Evolutionary conservation across 2,888 invertebrate genomes (phyloP).

Genomic region (Chirona hameri): DNA sequence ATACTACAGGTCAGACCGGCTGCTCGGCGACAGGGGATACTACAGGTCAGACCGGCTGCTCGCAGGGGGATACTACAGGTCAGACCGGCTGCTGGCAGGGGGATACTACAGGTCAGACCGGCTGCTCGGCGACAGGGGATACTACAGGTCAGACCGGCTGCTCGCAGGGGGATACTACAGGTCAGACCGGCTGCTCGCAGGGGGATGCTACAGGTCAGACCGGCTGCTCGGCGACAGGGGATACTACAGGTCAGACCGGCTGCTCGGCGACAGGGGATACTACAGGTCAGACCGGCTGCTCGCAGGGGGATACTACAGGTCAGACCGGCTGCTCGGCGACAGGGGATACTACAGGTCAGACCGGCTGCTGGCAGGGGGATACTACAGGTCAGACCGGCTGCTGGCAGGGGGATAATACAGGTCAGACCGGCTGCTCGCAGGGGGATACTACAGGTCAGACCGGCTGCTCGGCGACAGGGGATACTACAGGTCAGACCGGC

Average conservation of each 20-base stretch:
- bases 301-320: too few relatives aligned
- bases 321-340: conserved; percentile 23
- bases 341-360: not conserved
- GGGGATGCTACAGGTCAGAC: not conserved
- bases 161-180: conserved; percentile 8
- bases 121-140: conserved; percentile 1
- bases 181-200: not conserved
- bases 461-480: conserved; percentile 10
- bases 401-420: too few relatives aligned
- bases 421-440: conserved; percentile 6
- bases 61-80: conserved; percentile 8
- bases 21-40: conserved; percentile 6
- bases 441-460: not conserved
- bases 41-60: not conserved
- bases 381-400: conserved; percentile 3
- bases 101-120: not conserved
- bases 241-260: not conserved
- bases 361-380: too few relatives aligned
- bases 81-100: not conserved
- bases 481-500: not conserved
- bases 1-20: not conserved
- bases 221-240: conserved; percentile 4
- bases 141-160: not conserved
- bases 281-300: not conserved
- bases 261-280: conserved; percentile 12